Base-by-base conservation (phyloP, 2,888 invertebrate genomes). In the Loripinus fragilis region DNA sequence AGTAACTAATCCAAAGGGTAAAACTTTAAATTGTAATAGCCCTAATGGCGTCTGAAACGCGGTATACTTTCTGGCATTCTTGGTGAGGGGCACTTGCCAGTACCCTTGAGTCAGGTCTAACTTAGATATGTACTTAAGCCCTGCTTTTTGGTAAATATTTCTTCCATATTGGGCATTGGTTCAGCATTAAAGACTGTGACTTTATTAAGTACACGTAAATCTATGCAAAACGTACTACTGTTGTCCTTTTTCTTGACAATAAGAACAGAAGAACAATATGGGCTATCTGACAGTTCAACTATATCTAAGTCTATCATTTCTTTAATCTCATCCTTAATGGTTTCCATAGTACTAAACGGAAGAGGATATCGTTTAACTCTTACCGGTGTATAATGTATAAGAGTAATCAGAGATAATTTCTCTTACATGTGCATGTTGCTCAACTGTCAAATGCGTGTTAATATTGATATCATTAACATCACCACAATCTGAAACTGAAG, bases 151-250 rank as follows among this genome's bases (percentile, higher is more conserved):
- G 75, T 70, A 82, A 87, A 85, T 7, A 88, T 82, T 25, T 80
- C 78, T 3, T 87, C 88, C 15, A 71, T 33, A 50, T 85, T 78
- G 1, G 76, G 77, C 65, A 88, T 81, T 12, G 87, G 85, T 71
- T 88, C 89, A 3, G 79, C 72, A 65, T 86, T 86, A 76, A 85
- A 87, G 1, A 78, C 70, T 1, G 84, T 85, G 1, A 83, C 41
- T 12, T 64, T 60, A 66, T 88, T 89, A 1, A 85, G 28, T n/a
- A 25, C 55, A 30, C 86, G 60, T 50, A 80, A 85, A 71, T 88
- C 86, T 41, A 86, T 79, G 70, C 84, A 85, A 42, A 83, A 83
- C 35, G 86, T 72, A 48, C 71, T 80, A 1, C 73, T 70, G 7
- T 76, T 74, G 71, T 84, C 86, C 30, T 73, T 71, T 52, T 86